A percentile compares a stretch with the other conserved stretches of the same genome.
Evolutionary conservation across 2,113 vertebrate species (phyloP).

Genomic region (Anas platyrhynchos): DNA sequence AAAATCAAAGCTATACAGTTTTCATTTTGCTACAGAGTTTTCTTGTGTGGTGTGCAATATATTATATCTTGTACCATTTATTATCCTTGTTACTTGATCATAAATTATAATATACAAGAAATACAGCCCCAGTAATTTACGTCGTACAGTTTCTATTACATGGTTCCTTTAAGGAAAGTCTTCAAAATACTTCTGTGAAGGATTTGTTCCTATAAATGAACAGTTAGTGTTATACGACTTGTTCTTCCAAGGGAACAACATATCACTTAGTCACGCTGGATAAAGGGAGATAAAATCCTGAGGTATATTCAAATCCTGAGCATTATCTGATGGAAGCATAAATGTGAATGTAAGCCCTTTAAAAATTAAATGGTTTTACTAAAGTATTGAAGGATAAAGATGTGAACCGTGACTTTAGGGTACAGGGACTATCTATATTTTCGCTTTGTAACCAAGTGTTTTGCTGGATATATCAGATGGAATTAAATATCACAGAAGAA

Average conservation of each 20-base stretch:
- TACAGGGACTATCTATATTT: background rate
- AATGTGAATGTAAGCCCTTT: background rate
- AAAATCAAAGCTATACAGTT: background rate
- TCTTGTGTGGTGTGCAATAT: background rate
- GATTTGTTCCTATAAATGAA: background rate
- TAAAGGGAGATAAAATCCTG: background rate
- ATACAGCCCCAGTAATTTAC: background rate
- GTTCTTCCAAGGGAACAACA: background rate
- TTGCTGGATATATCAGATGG: background rate
- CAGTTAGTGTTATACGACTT: rapidly evolving
- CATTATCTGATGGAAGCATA: background rate
- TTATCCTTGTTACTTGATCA: background rate
- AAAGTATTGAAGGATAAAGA: background rate
- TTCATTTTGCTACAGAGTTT: background rate
- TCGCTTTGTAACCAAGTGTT: background rate
- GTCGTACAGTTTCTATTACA: background rate
- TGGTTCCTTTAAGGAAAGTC: background rate
- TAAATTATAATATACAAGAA: background rate
- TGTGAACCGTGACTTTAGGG: background rate
- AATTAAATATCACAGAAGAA: background rate
- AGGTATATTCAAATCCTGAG: too few species aligned
- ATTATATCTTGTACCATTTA: background rate
- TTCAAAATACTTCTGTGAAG: background rate
- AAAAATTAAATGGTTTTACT: background rate
- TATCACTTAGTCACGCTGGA: rapidly evolving